Evolutionary conservation across 2,797 vertebrate species (phyloP), one percentile per base, ranked within the genome.

Genomic region (Ctenochaetus hawaiiensis): DNA sequence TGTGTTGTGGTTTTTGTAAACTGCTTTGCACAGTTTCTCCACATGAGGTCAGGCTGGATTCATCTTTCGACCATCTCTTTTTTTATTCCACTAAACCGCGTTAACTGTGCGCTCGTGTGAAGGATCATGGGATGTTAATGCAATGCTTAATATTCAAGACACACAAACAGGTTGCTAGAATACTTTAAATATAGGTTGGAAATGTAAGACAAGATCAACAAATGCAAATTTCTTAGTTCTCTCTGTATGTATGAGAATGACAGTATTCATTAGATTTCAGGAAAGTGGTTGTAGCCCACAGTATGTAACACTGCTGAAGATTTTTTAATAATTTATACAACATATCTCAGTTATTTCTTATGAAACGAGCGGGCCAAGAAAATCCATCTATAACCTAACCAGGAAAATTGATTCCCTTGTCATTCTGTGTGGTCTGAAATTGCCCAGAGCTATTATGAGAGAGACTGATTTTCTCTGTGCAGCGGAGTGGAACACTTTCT

Each of bases 351-450:
- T 89, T 90, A 91, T 89, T 92, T 89, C 82, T 82, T 72, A 85
- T 86, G 72, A 88, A 84, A 91, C 85, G 77, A 76, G 48, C 41
- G 17, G 63, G 69, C 7, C 37, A 80, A 77, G 72, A 88, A 89
- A 93, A 92, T 92, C 92, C 90, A 94, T 94, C 91, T 89, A 88
- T 92, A 94, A 94, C 90, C 91, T 93, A 94, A 94, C 91, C 91
- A 91, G 91, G 89, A 83, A 92, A 93, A 95, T 93, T 92, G 94
- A 94, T 94, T 95, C 94, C 89, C 91, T 94, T 91, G 92, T 92
- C 86, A 88, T 92, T 91, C 92, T 74, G 89, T 93, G 93, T 91
- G 93, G 93, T 93, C 93, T 93, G 93, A 93, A 93, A 93, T 94
- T 93, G 91, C 93, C 91, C 88, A 75, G 83, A 92, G 91, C 89